A percentile compares a stretch with the other conserved stretches of the same genome.
phyloP scores from a whole-genome alignment of 2,113 vertebrate species.

The Lathamus discolor region DNA sequence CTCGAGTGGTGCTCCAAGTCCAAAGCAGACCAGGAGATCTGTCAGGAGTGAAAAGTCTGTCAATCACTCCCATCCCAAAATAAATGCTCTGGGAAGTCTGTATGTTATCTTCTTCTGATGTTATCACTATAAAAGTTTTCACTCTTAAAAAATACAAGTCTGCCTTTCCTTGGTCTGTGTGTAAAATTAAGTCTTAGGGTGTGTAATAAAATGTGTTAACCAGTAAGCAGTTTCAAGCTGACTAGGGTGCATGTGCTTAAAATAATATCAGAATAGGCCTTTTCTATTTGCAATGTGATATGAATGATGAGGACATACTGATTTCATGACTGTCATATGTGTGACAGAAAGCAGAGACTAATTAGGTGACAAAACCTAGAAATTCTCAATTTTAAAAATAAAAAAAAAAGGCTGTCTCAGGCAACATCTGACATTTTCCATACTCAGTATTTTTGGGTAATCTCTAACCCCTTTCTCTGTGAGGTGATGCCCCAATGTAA shows the following conservation, averaged over 20 bases:
- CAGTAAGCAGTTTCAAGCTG: background rate
- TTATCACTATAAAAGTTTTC: background rate
- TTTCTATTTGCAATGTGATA: background rate
- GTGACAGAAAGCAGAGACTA: background rate
- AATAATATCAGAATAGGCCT: background rate
- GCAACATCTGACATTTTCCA: background rate
- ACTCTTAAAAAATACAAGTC: background rate
- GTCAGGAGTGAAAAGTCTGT: background rate
- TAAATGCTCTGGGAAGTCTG: background rate
- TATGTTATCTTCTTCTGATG: background rate
- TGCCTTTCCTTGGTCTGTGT: background rate
- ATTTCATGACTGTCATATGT: background rate
- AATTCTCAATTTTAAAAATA: background rate
- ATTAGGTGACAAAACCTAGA: background rate
- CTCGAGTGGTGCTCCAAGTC: background rate
- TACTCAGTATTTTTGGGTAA: background rate
- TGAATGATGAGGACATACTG: background rate
- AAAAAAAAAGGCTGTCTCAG: background rate
- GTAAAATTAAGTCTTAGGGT: background rate
- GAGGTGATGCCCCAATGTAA: background rate
- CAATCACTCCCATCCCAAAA: background rate
- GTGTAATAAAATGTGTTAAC: background rate
- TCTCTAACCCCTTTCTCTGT: background rate
- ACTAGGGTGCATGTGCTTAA: background rate
- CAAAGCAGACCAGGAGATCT: background rate